Percentiles rank a stretch among this genome's conserved stretches.
Evolutionary conservation across 2,888 invertebrate species (phyloP).

Genomic region (Labia minor): DNA sequence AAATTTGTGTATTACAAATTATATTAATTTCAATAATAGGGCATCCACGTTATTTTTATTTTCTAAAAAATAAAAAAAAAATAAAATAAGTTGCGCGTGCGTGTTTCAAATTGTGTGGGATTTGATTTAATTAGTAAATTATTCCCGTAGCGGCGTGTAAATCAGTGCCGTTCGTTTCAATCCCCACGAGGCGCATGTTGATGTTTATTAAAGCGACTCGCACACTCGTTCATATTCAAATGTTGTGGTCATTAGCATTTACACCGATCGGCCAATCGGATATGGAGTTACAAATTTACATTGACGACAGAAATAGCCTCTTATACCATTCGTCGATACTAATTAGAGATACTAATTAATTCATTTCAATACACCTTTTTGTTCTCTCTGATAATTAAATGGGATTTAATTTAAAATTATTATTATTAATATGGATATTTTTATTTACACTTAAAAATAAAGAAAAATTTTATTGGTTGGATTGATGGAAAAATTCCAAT

Average conservation of each 20-base stretch:
- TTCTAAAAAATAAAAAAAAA: too few relatives aligned
- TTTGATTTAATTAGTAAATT: constrained; percentile 13
- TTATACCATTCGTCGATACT: background rate
- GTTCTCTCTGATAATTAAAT: too few relatives aligned
- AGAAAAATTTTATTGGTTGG: too few relatives aligned
- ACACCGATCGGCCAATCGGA: background rate
- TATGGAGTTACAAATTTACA: constrained; percentile 1
- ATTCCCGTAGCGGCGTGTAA: background rate
- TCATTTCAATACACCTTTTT: background rate
- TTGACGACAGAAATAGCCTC: constrained; percentile 1
- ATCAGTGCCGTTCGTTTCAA: background rate
- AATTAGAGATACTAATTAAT: background rate
- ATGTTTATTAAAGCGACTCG: background rate
- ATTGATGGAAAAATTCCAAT: too few relatives aligned
- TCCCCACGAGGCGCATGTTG: background rate
- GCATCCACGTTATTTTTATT: too few relatives aligned
- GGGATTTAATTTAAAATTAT: too few relatives aligned
- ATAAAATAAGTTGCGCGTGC: too few relatives aligned
- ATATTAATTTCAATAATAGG: too few relatives aligned
- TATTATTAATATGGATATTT: too few relatives aligned
- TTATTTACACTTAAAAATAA: too few relatives aligned
- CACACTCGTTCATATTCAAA: background rate
- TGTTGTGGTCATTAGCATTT: constrained; percentile 1
- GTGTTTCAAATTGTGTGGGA: background rate
- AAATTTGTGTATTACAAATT: too few relatives aligned